These are phyloP conservation scores for Lasaia peninsularis DNA, from an alignment of 1,140 invertebrate genomes.

Conservation along the genomic window DNA sequence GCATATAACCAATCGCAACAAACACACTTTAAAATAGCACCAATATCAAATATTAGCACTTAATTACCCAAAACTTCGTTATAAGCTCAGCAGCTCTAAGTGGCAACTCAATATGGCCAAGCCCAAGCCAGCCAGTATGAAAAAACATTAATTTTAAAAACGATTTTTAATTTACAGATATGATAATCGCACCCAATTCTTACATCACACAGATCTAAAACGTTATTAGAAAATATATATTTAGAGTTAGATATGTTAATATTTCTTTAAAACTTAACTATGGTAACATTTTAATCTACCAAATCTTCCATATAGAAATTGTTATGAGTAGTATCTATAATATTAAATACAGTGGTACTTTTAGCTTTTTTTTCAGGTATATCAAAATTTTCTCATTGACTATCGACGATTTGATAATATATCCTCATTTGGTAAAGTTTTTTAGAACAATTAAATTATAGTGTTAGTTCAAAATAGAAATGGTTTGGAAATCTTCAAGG, in stretches of 20 bases:
- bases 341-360: neutral
- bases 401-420: too few species aligned
- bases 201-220: slow-evolving; percentile 52
- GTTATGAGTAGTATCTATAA: neutral
- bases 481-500: too few species aligned
- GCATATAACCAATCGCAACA: slow-evolving; percentile 39
- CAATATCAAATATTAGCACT: slow-evolving; percentile 67
- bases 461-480: too few species aligned
- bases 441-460: too few species aligned
- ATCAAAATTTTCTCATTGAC: neutral
- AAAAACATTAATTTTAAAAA: slow-evolving; percentile 15
- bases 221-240: slow-evolving; percentile 60
- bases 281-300: slow-evolving; percentile 63
- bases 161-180: slow-evolving; percentile 31
- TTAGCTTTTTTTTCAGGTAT: too few species aligned
- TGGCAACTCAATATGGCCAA: slow-evolving; percentile 24
- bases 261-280: slow-evolving; percentile 57
- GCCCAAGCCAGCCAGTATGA: neutral
- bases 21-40: slow-evolving; percentile 64
- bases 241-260: slow-evolving; percentile 63
- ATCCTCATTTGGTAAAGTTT: too few species aligned
- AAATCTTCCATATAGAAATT: slow-evolving; percentile 10
- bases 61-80: slow-evolving; percentile 29
- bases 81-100: slow-evolving; percentile 30
- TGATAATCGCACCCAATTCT: slow-evolving; percentile 50